phyloP scores from a whole-genome alignment of 2,888 invertebrate genomes.

The Agrotis puta region DNA sequence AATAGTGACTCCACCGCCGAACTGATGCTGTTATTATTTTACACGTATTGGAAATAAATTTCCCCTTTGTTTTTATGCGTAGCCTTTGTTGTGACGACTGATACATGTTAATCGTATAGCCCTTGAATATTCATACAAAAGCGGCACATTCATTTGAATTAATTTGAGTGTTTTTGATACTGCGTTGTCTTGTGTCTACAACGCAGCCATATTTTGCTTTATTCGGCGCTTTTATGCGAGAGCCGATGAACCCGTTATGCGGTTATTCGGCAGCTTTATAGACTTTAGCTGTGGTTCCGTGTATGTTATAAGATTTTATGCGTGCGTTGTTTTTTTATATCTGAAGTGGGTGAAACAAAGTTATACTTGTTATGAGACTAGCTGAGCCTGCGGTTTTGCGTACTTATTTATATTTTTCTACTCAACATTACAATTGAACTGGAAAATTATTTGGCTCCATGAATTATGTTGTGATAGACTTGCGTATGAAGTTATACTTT shows the following conservation, averaged over 20 bases:
- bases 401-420: too few relatives aligned
- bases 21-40: not conserved
- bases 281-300: constrained; percentile 3
- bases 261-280: constrained; percentile 27
- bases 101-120: constrained; percentile 60
- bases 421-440: too few relatives aligned
- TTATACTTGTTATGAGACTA: not conserved
- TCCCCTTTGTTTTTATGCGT: constrained; percentile 44
- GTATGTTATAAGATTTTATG: constrained; percentile 19
- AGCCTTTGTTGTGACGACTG: constrained; percentile 49
- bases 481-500: too few relatives aligned
- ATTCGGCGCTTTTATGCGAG: constrained; percentile 42
- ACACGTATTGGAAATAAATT: constrained; percentile 48
- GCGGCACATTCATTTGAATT: constrained; percentile 61
- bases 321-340: constrained; percentile 5
- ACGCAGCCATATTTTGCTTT: constrained; percentile 38
- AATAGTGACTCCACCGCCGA: too few relatives aligned
- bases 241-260: constrained; percentile 22
- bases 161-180: constrained; percentile 64
- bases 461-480: too few relatives aligned
- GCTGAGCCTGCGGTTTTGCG: too few relatives aligned
- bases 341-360: not conserved
- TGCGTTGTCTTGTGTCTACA: constrained; percentile 52
- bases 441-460: too few relatives aligned
- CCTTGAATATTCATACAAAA: constrained; percentile 65